Evolutionary conservation across 2,113 vertebrate genomes (phyloP).

Genomic region (Indri indri): DNA sequence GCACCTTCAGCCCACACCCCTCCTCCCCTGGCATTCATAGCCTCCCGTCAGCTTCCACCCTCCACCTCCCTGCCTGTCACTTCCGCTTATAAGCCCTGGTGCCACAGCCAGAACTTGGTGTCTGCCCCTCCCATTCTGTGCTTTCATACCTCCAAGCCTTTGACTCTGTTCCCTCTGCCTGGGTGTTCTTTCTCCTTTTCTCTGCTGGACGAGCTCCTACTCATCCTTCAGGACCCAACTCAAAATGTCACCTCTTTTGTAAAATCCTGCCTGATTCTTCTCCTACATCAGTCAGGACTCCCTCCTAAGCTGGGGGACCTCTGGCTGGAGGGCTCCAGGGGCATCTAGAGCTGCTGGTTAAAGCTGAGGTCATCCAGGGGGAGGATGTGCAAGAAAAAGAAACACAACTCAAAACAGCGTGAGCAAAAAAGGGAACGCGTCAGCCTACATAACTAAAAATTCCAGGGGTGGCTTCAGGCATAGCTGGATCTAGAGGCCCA

Average conservation of each 20-base stretch:
- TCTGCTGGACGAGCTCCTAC: constrained; percentile 35
- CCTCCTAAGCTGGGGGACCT: too few relatives aligned
- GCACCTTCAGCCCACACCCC: not conserved
- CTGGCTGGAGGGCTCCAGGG: too few relatives aligned
- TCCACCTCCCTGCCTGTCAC: not conserved
- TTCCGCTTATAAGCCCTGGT: not conserved
- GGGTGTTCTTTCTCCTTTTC: not conserved
- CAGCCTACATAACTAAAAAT: not conserved
- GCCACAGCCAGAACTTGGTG: not conserved
- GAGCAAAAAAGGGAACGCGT: not conserved
- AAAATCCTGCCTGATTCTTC: not conserved
- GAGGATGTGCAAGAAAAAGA: not conserved
- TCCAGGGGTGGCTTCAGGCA: not conserved
- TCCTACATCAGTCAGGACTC: not conserved
- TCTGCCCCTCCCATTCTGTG: not conserved
- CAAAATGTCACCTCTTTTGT: not conserved
- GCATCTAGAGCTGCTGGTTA: too few relatives aligned
- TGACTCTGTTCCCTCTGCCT: not conserved
- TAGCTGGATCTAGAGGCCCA: not conserved
- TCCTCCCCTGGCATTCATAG: not conserved
- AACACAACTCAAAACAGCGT: not conserved
- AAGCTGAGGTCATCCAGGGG: too few relatives aligned
- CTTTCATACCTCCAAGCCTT: not conserved
- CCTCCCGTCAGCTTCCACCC: not conserved
- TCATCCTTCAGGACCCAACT: constrained; percentile 30